These are phyloP conservation scores for Myrmophylax atrothorax DNA, from an alignment of 2,113 vertebrate genomes.

Conservation along the genomic window DNA sequence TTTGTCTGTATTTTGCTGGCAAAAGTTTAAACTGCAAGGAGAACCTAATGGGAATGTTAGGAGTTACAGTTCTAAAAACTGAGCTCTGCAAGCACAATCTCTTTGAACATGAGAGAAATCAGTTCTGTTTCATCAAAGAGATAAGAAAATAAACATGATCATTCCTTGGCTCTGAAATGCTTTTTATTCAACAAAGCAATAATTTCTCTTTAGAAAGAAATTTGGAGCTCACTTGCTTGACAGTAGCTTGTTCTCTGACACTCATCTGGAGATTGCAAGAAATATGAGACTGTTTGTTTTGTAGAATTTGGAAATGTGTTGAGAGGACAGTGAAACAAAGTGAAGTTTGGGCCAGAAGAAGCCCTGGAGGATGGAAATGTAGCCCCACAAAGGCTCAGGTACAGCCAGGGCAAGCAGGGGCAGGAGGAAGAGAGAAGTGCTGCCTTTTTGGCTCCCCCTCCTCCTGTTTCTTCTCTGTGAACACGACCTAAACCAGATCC, in stretches of 20 bases:
- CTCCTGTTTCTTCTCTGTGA: conserved; percentile 24
- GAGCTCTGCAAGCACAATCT: not conserved
- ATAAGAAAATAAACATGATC: conserved; percentile 49
- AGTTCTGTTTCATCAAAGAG: conserved; percentile 31
- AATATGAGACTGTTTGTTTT: not conserved
- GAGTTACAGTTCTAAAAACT: not conserved
- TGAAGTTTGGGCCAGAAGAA: not conserved
- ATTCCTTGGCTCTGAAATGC: conserved; percentile 48
- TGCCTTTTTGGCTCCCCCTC: not conserved
- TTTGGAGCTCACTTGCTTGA: not conserved
- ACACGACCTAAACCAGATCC: not conserved
- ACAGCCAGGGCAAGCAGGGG: not conserved
- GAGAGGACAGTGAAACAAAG: not conserved
- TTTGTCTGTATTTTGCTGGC: conserved; percentile 13
- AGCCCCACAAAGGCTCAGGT: not conserved
- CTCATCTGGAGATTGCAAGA: not conserved
- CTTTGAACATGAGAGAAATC: conserved; percentile 30
- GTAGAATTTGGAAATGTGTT: not conserved
- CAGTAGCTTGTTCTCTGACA: conserved; percentile 2
- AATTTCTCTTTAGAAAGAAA: conserved; percentile 14
- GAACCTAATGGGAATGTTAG: not conserved
- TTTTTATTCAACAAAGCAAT: conserved; percentile 32
- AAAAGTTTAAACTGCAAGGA: not conserved
- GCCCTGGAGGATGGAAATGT: not conserved
- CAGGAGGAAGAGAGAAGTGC: not conserved